These are phyloP conservation scores for Oreonectes daqikongensis DNA, from an alignment of 2,797 vertebrate genomes.

Conservation along the genomic window DNA sequence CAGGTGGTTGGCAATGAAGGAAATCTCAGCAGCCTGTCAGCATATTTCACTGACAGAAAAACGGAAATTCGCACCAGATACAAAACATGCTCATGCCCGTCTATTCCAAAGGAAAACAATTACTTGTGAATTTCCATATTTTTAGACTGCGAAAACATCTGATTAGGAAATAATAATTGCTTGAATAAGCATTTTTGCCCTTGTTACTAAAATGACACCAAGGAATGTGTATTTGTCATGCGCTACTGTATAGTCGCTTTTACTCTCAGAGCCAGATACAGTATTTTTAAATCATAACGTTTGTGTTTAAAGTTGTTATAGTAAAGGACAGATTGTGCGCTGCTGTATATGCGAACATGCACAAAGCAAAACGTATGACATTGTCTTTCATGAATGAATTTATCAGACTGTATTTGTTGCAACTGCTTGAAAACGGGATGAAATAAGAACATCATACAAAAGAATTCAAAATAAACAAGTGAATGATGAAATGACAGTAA, in stretches of 20 bases:
- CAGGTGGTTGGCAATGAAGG: constrained; percentile 65
- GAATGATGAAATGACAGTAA: constrained; percentile 44
- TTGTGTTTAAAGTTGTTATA: background rate
- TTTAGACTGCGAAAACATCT: constrained; percentile 28
- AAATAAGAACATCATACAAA: constrained; percentile 21
- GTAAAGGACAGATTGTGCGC: background rate
- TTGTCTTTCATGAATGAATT: constrained; percentile 2
- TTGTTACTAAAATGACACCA: constrained; percentile 2
- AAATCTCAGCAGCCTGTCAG: constrained; percentile 73
- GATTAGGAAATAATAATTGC: constrained; percentile 30
- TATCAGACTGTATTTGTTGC: constrained; percentile 5
- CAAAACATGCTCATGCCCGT: constrained; percentile 45
- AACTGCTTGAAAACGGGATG: constrained; percentile 5
- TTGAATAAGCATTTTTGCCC: constrained; percentile 29
- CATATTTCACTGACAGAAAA: constrained; percentile 61
- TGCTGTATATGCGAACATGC: constrained; percentile 3
- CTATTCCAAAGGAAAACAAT: constrained; percentile 42
- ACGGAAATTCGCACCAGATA: constrained; percentile 47
- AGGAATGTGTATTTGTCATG: too few relatives aligned
- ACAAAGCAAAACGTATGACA: constrained; percentile 2
- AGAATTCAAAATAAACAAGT: constrained; percentile 28
- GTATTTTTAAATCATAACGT: background rate
- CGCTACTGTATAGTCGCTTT: constrained; percentile 9
- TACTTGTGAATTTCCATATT: constrained; percentile 53
- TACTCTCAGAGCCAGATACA: background rate